phyloP scores from a whole-genome alignment of 2,888 invertebrate species.

The Meiosimyza decipiens region DNA sequence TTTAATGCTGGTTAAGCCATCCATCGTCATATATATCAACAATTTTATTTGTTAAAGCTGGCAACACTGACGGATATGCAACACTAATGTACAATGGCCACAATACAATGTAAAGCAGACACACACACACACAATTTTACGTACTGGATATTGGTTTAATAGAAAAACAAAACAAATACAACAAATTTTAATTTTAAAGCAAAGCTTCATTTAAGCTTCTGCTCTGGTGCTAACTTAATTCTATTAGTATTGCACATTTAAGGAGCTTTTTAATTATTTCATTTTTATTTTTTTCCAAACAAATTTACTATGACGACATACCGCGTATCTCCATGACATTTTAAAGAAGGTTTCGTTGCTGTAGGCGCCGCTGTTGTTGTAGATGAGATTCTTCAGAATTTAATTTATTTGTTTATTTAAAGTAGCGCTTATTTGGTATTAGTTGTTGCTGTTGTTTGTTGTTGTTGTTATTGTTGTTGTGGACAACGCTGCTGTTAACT shows the following conservation, averaged over 20 bases:
- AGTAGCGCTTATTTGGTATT: neutral
- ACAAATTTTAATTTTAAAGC: slow-evolving; percentile 5
- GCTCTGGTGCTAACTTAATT: neutral
- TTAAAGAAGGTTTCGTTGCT: slow-evolving; percentile 28
- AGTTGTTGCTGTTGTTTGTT: neutral
- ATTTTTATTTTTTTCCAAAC: neutral
- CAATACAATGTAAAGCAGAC: neutral
- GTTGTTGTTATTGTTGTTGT: slow-evolving; percentile 16
- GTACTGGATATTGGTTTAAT: slow-evolving; percentile 4
- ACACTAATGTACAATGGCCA: neutral
- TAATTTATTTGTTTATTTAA: neutral
- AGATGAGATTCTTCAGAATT: no score
- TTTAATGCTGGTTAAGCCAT: no score
- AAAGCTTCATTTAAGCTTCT: neutral
- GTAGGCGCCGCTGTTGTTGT: neutral
- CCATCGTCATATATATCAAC: neutral
- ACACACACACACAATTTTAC: slow-evolving; percentile 5
- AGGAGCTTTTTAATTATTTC: neutral
- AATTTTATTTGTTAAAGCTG: neutral
- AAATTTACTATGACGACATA: slow-evolving; percentile 11
- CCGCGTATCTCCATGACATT: slow-evolving; percentile 36
- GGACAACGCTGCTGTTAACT: slow-evolving; percentile 6
- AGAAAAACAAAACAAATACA: slow-evolving; percentile 9
- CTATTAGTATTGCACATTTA: neutral
- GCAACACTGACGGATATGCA: slow-evolving; percentile 6